A percentile compares a stretch with the other conserved stretches of the same genome.
phyloP scores from a whole-genome alignment of 2,797 vertebrate species.

The Botia kubotai region DNA sequence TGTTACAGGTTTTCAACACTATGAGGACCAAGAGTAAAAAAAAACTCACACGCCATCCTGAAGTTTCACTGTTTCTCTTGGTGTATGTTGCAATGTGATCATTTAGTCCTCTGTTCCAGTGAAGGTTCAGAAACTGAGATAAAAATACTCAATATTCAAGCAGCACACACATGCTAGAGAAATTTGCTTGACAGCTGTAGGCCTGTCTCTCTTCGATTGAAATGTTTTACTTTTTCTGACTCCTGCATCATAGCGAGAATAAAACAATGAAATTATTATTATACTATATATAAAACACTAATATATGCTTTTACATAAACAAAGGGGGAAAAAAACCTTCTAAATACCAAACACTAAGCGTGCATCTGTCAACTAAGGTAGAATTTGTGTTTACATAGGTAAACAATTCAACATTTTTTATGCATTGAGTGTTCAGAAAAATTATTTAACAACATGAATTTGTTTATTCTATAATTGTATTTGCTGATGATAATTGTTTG shows the following conservation, averaged over 20 bases:
- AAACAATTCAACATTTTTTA: too few relatives aligned
- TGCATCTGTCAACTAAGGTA: background rate
- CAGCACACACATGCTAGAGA: background rate
- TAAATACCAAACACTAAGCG: background rate
- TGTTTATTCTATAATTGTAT: background rate
- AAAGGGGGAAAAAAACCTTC: background rate
- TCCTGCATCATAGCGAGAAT: conserved; percentile 4
- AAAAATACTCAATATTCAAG: background rate
- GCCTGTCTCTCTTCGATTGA: background rate
- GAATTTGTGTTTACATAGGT: background rate
- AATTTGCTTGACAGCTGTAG: background rate
- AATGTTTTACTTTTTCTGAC: background rate
- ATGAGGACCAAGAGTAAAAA: background rate
- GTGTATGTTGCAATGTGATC: background rate
- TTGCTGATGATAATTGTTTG: background rate
- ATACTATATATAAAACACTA: background rate
- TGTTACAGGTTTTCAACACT: conserved; percentile 6
- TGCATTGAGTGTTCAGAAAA: too few relatives aligned
- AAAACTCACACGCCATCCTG: conserved; percentile 1
- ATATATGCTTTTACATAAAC: background rate
- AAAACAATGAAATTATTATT: background rate
- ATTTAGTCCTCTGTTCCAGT: conserved; percentile 27
- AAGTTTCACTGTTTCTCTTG: background rate
- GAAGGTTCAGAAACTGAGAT: conserved; percentile 1
- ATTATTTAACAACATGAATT: background rate